These are phyloP conservation scores for Acestrorhynchus altus DNA, from an alignment of 2,797 vertebrate species.

Conservation along the genomic window DNA sequence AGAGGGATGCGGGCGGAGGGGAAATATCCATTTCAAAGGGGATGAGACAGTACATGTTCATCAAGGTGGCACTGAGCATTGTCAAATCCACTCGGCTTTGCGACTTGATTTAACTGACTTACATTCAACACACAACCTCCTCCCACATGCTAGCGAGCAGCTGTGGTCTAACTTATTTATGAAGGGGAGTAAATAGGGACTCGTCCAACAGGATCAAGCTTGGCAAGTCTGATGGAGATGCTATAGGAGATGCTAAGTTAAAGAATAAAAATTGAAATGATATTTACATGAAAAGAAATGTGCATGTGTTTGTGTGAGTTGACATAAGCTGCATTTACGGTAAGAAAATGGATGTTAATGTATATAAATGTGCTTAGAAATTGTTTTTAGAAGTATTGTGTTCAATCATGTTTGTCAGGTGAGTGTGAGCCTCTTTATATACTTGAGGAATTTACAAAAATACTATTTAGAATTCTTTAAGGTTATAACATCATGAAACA, in stretches of 20 bases:
- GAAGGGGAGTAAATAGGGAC: constrained; percentile 46
- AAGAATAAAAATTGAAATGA: not conserved
- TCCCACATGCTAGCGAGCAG: constrained; percentile 33
- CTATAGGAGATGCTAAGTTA: not conserved
- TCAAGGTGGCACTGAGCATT: constrained; percentile 40
- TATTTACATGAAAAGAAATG: too few relatives aligned
- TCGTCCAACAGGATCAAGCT: constrained; percentile 14
- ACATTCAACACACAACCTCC: constrained; percentile 41
- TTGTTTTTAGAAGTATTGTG: too few relatives aligned
- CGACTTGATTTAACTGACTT: constrained; percentile 60
- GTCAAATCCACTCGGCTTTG: constrained; percentile 56
- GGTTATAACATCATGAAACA: too few relatives aligned
- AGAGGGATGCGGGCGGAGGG: constrained; percentile 2
- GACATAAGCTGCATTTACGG: too few relatives aligned
- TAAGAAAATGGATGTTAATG: too few relatives aligned
- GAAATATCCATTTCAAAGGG: constrained; percentile 55
- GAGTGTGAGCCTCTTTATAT: too few relatives aligned
- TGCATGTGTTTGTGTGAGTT: too few relatives aligned
- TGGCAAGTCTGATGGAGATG: not conserved
- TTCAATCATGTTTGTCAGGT: too few relatives aligned
- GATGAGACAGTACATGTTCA: constrained; percentile 47
- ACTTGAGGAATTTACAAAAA: too few relatives aligned
- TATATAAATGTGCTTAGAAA: too few relatives aligned
- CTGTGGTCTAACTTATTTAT: constrained; percentile 52
- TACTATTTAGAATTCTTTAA: too few relatives aligned